Base-by-base conservation (phyloP, 1,140 invertebrate species). In the Fopius arisanus region DNA sequence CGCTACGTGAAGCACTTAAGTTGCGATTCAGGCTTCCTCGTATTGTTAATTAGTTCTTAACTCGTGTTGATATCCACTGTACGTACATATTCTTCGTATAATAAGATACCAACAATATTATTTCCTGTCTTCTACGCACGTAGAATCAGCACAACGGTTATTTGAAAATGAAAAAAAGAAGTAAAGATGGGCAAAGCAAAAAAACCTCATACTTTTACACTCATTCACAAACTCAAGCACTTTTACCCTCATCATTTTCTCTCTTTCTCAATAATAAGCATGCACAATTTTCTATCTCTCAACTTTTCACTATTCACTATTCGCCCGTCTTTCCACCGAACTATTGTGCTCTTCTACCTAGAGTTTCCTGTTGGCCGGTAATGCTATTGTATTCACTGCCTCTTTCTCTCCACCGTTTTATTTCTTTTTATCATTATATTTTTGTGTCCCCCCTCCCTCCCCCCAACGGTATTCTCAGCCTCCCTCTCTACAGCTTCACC, bases 1-100 rank as follows among this genome's bases (percentile, higher is more conserved):
- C 54, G 23, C 68, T 73, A 73, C 67, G 29, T 75, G 67, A 81
- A 81, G 79, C 79, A 79, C 78, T 79, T 79, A 62, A 75, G 66
- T 81, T 72, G 73, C 75, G 62, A 76, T 78, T 78, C 74, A 79
- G 73, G 75, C 73, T 66, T 72, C 37, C 40, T 72, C 37, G 21
- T 72, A 41, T 66, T 65, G 31, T 72, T 72, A 72, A 72, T 66
- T 76, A 72, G 16, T 70, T 33, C 51, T 75, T 75, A 54, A 75
- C 48, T 75, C 66, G 21, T 75, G 48, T 67, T 70, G 54, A 37
- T 70, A 67, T 62, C 40, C 54, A 67, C 70, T 31, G 21, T 37
- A 66, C 29, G 21, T 43, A 63, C 12, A 37, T 70, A 37, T 23
- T 23, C 37, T 43, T 26, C 66, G 19, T 7, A 67, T 67, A 26